These are phyloP conservation scores for Delphinus delphis DNA, from an alignment of 2,113 vertebrate genomes.

Conservation along the genomic window DNA sequence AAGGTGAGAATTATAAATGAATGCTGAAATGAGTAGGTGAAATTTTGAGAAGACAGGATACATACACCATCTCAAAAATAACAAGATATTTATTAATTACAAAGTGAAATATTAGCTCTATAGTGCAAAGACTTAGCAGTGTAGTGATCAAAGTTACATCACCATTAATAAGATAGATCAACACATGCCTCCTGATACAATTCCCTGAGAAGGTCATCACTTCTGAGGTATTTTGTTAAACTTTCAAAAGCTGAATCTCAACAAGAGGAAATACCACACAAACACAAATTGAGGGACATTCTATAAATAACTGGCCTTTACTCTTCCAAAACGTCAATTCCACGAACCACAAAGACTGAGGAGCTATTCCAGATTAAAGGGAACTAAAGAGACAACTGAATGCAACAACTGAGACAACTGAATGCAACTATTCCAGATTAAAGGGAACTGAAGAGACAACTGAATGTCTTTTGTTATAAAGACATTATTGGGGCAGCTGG, in stretches of 20 bases:
- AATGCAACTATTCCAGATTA: not conserved
- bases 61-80: not conserved
- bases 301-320: not conserved
- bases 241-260: not conserved
- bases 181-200: not conserved
- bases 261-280: not conserved
- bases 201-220: not conserved
- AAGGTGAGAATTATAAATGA: not conserved
- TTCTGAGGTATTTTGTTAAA: not conserved
- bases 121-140: not conserved
- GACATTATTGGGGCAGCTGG: not conserved
- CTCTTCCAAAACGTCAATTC: not conserved
- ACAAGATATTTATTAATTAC: not conserved
- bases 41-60: not conserved
- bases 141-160: constrained; percentile 15
- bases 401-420: no score
- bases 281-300: not conserved
- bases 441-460: not conserved
- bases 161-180: not conserved
- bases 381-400: not conserved
- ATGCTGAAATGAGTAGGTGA: not conserved
- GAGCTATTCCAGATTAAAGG: not conserved
- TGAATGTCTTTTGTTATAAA: not conserved
- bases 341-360: not conserved
- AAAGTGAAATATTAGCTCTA: not conserved